phyloP scores from a whole-genome alignment of 1,140 invertebrate species.

The Penaeus vannamei region DNA sequence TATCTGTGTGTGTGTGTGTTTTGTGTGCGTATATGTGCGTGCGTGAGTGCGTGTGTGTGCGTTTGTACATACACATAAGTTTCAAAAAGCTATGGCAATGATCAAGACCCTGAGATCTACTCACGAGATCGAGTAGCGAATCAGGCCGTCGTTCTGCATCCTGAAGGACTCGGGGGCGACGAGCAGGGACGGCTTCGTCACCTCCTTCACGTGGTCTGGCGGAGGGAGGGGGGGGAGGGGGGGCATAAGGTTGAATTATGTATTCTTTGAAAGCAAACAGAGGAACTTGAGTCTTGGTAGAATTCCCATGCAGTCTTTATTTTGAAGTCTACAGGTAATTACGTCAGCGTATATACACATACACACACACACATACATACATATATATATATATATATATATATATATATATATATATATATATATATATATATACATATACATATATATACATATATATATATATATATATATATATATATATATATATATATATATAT shows the following conservation, averaged over 20 bases:
- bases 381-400: conserved; percentile 17
- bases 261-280: no score
- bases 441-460: conserved; percentile 27
- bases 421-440: neutral
- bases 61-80: neutral
- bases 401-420: conserved; percentile 44
- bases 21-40: conserved; percentile 35
- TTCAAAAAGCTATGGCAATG: neutral
- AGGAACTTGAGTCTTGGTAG: no score
- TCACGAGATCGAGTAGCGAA: conserved; percentile 62
- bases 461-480: conserved; percentile 31
- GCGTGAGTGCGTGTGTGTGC: conserved; percentile 26
- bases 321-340: neutral
- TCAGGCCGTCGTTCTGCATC: conserved; percentile 53
- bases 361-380: neutral
- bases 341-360: no score
- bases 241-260: no score
- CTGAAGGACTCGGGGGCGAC: conserved; percentile 52
- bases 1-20: neutral
- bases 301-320: neutral
- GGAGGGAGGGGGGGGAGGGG: neutral
- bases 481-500: neutral
- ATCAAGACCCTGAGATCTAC: neutral
- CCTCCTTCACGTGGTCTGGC: conserved; percentile 56
- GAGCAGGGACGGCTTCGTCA: conserved; percentile 53